A percentile compares a stretch with the other conserved stretches of the same genome.
These are phyloP conservation scores for Alethe castanea DNA, from an alignment of 2,113 vertebrate species.

Conservation along the genomic window DNA sequence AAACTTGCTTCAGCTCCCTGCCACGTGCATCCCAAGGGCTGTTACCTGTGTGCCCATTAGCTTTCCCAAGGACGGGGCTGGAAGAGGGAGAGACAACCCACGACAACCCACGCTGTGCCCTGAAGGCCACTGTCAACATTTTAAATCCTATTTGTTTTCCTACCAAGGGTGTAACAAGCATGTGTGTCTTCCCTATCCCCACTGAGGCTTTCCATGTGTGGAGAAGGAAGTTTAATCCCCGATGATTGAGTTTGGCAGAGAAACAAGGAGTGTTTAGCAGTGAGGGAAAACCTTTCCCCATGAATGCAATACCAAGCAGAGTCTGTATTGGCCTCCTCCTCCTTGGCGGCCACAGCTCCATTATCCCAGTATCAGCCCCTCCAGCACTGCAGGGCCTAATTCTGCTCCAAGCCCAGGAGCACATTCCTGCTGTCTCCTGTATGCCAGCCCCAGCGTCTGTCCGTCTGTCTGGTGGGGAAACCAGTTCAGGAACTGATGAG, in stretches of 20 bases:
- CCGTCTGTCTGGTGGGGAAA: not conserved
- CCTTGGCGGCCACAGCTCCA: not conserved
- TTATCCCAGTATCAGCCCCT: not conserved
- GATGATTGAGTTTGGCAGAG: not conserved
- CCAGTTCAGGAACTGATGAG: conserved; percentile 31
- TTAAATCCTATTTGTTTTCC: not conserved
- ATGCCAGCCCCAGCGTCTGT: not conserved
- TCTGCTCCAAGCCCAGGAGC: not conserved
- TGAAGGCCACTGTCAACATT: not conserved
- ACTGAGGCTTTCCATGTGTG: rapidly evolving
- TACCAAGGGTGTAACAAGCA: rapidly evolving
- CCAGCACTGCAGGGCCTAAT: not conserved
- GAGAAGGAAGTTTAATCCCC: not conserved
- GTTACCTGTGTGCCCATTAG: not conserved
- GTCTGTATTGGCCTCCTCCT: not conserved
- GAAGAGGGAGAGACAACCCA: not conserved
- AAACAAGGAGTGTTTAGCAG: rapidly evolving
- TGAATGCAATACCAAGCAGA: not conserved
- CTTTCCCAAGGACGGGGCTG: not conserved
- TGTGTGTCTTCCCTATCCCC: not conserved
- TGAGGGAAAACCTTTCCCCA: not conserved
- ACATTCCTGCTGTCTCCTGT: not conserved
- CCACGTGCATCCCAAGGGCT: not conserved
- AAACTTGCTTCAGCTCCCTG: not conserved
- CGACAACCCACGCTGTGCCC: rapidly evolving